phyloP scores from a whole-genome alignment of 2,888 invertebrate genomes.

The Itoplectis maculator region DNA sequence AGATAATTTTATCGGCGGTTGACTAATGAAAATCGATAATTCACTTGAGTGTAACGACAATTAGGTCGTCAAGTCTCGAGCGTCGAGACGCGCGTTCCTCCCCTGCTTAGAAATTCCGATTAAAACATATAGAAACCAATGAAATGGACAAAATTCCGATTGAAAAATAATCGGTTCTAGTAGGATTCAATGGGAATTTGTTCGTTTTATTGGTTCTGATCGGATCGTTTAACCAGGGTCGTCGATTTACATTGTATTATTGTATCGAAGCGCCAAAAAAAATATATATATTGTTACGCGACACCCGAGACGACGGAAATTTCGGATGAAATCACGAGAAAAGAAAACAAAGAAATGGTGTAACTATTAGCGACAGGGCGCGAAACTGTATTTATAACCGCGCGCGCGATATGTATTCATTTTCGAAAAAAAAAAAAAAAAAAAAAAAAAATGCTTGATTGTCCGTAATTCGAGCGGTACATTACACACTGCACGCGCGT shows the following conservation, averaged over 20 bases:
- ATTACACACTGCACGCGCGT: conserved; percentile 34
- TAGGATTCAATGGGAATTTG: no score
- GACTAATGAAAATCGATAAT: conserved; percentile 13
- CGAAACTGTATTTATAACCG: conserved; percentile 68
- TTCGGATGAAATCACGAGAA: conserved; percentile 7
- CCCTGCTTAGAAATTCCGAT: no score
- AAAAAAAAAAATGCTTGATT: conserved; percentile 68
- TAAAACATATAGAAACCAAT: no score
- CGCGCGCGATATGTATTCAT: conserved; percentile 67
- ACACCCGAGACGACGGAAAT: conserved; percentile 27
- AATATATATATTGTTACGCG: conserved; percentile 38
- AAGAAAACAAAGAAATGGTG: conserved; percentile 1
- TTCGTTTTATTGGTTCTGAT: no score
- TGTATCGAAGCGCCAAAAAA: conserved; percentile 39
- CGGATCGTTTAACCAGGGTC: no score
- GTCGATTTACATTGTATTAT: conserved; percentile 50
- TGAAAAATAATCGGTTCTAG: no score
- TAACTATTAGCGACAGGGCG: conserved; percentile 38
- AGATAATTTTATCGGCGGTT: conserved; percentile 39
- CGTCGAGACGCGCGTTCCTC: conserved; percentile 32
- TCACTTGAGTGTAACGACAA: conserved; percentile 38
- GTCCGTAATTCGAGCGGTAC: conserved; percentile 55
- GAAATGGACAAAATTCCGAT: no score
- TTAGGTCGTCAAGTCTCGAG: conserved; percentile 46
- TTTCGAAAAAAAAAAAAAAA: no score